A percentile compares a stretch with the other conserved stretches of the same genome.
These are phyloP conservation scores for Cossypha dichroa DNA, from an alignment of 2,797 vertebrate species.

Conservation along the genomic window DNA sequence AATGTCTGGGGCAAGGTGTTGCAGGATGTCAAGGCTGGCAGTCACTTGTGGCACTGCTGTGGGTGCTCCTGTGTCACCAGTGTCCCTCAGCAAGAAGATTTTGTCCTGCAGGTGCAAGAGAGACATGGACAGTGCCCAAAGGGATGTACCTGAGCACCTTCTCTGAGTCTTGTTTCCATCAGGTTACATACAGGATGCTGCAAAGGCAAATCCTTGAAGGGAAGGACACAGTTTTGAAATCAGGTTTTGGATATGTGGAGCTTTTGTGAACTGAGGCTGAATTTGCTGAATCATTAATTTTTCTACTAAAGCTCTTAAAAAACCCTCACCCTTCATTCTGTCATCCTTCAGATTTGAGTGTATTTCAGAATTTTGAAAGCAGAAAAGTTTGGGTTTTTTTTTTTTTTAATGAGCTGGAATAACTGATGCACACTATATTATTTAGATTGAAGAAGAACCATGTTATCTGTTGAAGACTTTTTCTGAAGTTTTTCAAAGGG, in stretches of 20 bases:
- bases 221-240: not conserved
- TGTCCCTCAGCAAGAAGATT: not conserved
- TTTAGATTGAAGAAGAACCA: not conserved
- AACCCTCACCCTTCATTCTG: not conserved
- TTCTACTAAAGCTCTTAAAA: not conserved
- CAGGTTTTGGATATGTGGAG: not conserved
- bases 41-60: not conserved
- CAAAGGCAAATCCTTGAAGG: not conserved
- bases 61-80: fast-evolving
- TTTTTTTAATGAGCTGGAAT: not conserved
- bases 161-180: not conserved
- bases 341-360: not conserved
- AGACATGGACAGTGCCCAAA: not conserved
- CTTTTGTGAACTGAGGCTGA: not conserved
- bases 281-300: not conserved
- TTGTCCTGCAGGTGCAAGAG: not conserved
- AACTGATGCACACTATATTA: not conserved
- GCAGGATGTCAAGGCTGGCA: not conserved
- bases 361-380: not conserved
- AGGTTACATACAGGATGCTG: fast-evolving
- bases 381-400: not conserved
- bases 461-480: not conserved
- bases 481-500: not conserved
- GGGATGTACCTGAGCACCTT: not conserved
- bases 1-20: not conserved